These are phyloP conservation scores for Hyla sarda DNA, from an alignment of 2,113 vertebrate species.

Conservation along the genomic window DNA sequence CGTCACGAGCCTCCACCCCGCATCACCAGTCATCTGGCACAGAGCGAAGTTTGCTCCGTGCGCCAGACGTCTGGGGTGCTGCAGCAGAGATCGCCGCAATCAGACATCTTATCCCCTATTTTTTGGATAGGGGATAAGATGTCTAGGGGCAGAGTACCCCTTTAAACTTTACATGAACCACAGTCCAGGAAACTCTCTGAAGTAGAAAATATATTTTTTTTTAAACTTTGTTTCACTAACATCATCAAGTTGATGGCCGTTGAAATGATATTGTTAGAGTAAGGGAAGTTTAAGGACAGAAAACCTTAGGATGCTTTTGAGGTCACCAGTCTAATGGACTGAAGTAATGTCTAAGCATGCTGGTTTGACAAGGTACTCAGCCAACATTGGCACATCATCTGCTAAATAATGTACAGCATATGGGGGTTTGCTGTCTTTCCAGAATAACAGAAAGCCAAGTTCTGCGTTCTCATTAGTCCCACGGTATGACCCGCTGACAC, in stretches of 20 bases:
- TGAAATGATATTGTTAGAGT: too few species aligned
- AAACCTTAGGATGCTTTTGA: slow-evolving; percentile 2
- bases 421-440: slow-evolving; percentile 6
- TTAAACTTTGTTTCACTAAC: neutral
- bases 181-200: too few species aligned
- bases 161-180: neutral
- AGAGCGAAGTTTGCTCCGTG: too few species aligned
- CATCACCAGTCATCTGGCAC: too few species aligned
- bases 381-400: slow-evolving; percentile 37
- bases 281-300: neutral
- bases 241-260: neutral
- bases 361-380: slow-evolving; percentile 28
- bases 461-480: slow-evolving; percentile 40
- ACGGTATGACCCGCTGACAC: slow-evolving; percentile 32
- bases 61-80: too few species aligned
- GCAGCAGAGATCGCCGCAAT: too few species aligned
- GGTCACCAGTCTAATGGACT: slow-evolving; percentile 20
- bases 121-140: too few species aligned
- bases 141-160: too few species aligned
- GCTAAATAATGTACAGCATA: slow-evolving; percentile 42
- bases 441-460: neutral
- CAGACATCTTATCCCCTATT: too few species aligned
- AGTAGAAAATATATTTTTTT: neutral
- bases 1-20: too few species aligned
- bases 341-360: neutral